Percentiles rank a stretch among this genome's conserved stretches.
Conservation (phyloP, 2,888 invertebrate species). For the Caenorhabditis sp. region DNA sequence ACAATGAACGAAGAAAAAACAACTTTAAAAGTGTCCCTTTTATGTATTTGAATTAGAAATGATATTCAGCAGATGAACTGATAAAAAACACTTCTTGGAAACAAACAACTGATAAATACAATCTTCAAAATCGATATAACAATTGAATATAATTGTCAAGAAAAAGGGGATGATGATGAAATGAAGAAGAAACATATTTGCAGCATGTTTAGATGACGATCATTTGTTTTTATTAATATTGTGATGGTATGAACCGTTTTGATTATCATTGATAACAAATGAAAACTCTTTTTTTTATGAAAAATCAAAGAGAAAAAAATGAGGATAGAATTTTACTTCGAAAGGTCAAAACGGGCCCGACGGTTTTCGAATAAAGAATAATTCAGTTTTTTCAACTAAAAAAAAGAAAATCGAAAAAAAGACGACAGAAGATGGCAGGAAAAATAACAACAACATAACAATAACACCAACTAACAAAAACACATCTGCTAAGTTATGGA, state of each 20-base stretch:
- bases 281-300: slow-evolving; percentile 17
- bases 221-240: slow-evolving; percentile 1
- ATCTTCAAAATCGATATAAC: neutral
- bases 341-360: too few relatives aligned
- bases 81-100: neutral
- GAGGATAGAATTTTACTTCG: too few relatives aligned
- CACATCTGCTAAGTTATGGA: slow-evolving; percentile 11
- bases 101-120: neutral
- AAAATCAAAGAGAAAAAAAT: too few relatives aligned
- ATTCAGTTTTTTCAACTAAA: neutral
- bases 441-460: slow-evolving; percentile 7
- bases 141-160: neutral
- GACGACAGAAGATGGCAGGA: neutral
- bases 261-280: slow-evolving; percentile 13
- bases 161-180: slow-evolving; percentile 8
- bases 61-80: neutral
- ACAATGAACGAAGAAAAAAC: neutral
- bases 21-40: neutral
- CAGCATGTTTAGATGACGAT: slow-evolving; percentile 1
- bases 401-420: neutral
- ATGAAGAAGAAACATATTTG: neutral
- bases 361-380: too few relatives aligned
- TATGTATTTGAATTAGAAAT: neutral
- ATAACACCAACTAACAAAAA: slow-evolving; percentile 3
- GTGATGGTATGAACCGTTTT: slow-evolving; percentile 1